phyloP scores from a whole-genome alignment of 2,113 vertebrate species.

The Oryzias woworae region DNA sequence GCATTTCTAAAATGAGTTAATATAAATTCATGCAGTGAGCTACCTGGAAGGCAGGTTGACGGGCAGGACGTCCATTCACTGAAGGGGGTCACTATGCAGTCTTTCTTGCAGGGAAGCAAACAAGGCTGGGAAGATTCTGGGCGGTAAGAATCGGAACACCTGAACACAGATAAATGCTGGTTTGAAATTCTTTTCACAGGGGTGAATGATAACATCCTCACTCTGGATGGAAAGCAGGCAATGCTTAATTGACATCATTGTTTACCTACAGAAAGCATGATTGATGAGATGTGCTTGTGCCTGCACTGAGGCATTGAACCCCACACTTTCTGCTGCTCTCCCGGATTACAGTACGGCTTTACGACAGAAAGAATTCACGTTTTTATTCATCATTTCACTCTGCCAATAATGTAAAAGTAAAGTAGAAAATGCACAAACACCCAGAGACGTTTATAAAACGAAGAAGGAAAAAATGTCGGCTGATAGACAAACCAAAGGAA shows the following conservation, averaged over 20 bases:
- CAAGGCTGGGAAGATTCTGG: constrained; percentile 82
- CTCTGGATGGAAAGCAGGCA: constrained; percentile 14
- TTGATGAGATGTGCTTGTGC: constrained; percentile 42
- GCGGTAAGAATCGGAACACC: constrained; percentile 88
- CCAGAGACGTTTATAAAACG: too few relatives aligned
- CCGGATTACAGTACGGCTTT: constrained; percentile 6
- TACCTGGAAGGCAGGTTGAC: constrained; percentile 84
- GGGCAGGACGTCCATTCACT: constrained; percentile 94
- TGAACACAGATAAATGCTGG: constrained; percentile 53
- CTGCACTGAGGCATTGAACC: constrained; percentile 15
- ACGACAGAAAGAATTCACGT: neutral
- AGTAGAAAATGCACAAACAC: too few relatives aligned
- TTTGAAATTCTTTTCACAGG: constrained; percentile 28
- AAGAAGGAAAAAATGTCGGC: too few relatives aligned
- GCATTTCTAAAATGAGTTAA: neutral
- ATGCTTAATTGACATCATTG: constrained; percentile 24
- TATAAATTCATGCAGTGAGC: neutral
- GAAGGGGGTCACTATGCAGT: constrained; percentile 91
- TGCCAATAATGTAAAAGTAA: too few relatives aligned
- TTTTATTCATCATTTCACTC: too few relatives aligned
- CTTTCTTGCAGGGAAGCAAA: constrained; percentile 86
- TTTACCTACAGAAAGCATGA: constrained; percentile 39
- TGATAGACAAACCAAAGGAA: too few relatives aligned
- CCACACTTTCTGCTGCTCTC: constrained; percentile 27
- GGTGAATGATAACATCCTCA: constrained; percentile 42